phyloP scores from a whole-genome alignment of 2,888 invertebrate species.

The Barypeithes pellucidus region DNA sequence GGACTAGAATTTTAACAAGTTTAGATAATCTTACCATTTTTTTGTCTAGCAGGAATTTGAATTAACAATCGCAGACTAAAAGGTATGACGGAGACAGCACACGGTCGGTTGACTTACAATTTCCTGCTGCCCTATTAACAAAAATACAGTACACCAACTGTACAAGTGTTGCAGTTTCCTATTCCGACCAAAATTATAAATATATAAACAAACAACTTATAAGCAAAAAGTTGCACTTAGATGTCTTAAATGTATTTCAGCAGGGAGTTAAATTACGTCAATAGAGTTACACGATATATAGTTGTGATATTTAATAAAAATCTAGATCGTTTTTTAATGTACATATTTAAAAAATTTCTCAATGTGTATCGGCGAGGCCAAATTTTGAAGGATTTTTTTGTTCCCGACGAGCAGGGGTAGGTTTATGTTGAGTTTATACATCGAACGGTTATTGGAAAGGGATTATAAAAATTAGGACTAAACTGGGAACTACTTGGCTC shows the following conservation, averaged over 20 bases:
- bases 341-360: conserved; percentile 43
- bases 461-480: not conserved
- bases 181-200: conserved; percentile 19
- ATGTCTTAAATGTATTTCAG: conserved; percentile 62
- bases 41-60: too few species aligned
- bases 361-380: conserved; percentile 42
- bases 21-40: too few species aligned
- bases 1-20: too few species aligned
- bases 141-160: not conserved
- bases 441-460: not conserved
- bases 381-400: conserved; percentile 59
- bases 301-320: conserved; percentile 67
- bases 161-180: conserved; percentile 21
- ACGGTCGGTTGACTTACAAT: too few species aligned
- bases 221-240: conserved; percentile 57
- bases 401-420: conserved; percentile 64
- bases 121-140: too few species aligned
- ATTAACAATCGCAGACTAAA: too few species aligned
- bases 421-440: conserved; percentile 66
- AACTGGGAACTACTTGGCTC: not conserved
- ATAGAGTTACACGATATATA: conserved; percentile 65
- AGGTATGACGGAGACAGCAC: too few species aligned
- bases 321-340: conserved; percentile 64
- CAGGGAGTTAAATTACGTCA: conserved; percentile 63
- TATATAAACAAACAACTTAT: conserved; percentile 55